phyloP scores from a whole-genome alignment of 2,797 vertebrate species.

The Sylvia borin region DNA sequence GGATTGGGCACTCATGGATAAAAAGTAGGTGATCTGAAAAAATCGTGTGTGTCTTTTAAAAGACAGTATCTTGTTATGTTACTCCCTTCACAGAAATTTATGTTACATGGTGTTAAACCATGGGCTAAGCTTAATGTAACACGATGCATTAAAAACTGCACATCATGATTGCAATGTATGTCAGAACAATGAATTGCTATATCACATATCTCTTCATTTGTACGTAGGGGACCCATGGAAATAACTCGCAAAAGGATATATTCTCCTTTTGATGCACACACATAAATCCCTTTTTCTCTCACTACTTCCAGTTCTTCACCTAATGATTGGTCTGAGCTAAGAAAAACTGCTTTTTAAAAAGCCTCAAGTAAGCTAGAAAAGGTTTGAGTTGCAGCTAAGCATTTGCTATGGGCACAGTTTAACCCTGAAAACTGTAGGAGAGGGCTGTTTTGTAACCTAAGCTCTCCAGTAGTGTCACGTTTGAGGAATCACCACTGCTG shows the following conservation, averaged over 20 bases:
- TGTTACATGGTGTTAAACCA: conserved; percentile 72
- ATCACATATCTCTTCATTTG: conserved; percentile 74
- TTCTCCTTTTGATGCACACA: conserved; percentile 46
- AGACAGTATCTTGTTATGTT: conserved; percentile 76
- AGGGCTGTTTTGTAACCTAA: not conserved
- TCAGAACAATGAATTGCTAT: conserved; percentile 77
- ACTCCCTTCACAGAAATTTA: conserved; percentile 76
- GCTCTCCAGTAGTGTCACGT: not conserved
- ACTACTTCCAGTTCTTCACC: conserved; percentile 16
- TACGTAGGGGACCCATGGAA: conserved; percentile 56
- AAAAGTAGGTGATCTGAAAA: conserved; percentile 79
- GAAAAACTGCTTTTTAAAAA: conserved; percentile 32
- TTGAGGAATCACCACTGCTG: not conserved
- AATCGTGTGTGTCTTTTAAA: conserved; percentile 76
- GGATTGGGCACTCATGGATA: conserved; percentile 77
- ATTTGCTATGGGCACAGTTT: conserved; percentile 2
- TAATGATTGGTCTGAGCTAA: conserved; percentile 19
- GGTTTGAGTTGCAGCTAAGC: not conserved
- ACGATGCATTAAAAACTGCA: conserved; percentile 76
- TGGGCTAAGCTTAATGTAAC: conserved; percentile 75
- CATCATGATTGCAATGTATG: conserved; percentile 68
- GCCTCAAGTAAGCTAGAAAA: conserved; percentile 10
- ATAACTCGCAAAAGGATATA: conserved; percentile 62
- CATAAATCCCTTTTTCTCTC: conserved; percentile 60
- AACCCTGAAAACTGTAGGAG: not conserved